phyloP scores from a whole-genome alignment of 2,113 vertebrate species.

The Thunnus maccoyii region DNA sequence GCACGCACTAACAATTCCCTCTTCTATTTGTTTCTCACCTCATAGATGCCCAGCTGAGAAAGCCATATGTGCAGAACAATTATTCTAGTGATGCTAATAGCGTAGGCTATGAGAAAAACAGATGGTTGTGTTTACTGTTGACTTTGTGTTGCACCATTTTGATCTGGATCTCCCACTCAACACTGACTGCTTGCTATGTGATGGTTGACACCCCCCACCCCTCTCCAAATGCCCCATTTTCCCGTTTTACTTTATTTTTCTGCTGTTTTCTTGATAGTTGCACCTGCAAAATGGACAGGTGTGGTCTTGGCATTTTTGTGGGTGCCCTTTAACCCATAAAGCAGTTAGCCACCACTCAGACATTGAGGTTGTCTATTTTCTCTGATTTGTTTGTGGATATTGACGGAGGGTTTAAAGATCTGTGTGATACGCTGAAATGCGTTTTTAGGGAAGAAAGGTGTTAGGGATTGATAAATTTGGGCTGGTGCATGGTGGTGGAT shows the following conservation, averaged over 20 bases:
- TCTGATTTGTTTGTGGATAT: constrained; percentile 22
- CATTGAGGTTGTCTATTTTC: not conserved
- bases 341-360: not conserved
- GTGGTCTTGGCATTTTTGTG: not conserved
- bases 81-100: constrained; percentile 7
- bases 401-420: not conserved
- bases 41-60: constrained; percentile 25
- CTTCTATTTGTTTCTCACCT: constrained; percentile 46
- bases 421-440: not conserved
- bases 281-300: not conserved
- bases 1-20: not conserved
- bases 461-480: constrained; percentile 17
- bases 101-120: constrained; percentile 15
- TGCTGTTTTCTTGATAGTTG: constrained; percentile 4
- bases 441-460: not conserved
- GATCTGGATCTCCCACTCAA: constrained; percentile 7
- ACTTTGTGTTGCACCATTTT: constrained; percentile 28
- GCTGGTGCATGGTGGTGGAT: constrained; percentile 68
- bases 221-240: not conserved
- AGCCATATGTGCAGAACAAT: constrained; percentile 35
- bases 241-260: not conserved
- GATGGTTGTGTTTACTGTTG: constrained; percentile 25
- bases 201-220: not conserved
- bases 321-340: not conserved
- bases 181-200: not conserved